phyloP scores from a whole-genome alignment of 2,797 vertebrate species.

The Amblyopsis hoosieri region DNA sequence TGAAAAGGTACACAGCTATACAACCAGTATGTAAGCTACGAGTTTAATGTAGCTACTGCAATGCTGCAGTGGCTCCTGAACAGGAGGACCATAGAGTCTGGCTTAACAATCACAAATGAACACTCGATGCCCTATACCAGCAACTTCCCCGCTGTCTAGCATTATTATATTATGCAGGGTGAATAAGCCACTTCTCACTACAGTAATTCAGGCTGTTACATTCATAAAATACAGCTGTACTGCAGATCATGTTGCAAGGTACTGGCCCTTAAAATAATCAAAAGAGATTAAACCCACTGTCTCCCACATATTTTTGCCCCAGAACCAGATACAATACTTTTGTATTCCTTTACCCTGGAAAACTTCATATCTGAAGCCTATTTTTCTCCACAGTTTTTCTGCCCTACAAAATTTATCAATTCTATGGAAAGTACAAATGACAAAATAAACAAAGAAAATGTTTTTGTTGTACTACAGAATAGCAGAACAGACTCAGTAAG shows the following conservation, averaged over 20 bases:
- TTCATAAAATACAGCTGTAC: neutral
- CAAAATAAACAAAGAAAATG: neutral
- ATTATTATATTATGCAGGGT: neutral
- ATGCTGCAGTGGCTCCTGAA: constrained; percentile 7
- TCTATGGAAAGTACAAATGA: neutral
- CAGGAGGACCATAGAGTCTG: neutral
- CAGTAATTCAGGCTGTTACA: neutral
- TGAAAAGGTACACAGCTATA: too few relatives aligned
- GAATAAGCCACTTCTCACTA: too few relatives aligned
- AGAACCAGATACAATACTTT: too few relatives aligned
- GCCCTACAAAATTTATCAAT: neutral
- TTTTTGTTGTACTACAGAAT: neutral
- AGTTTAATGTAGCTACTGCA: constrained; percentile 12
- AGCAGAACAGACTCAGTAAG: too few relatives aligned
- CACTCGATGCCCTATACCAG: neutral
- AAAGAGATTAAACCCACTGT: too few relatives aligned
- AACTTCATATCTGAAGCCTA: neutral
- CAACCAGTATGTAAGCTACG: too few relatives aligned
- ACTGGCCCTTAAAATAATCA: too few relatives aligned
- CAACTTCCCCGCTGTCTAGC: neutral
- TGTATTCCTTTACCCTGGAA: neutral
- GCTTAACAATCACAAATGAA: neutral
- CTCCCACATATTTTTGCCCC: too few relatives aligned
- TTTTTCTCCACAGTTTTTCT: neutral
- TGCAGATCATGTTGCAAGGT: neutral